Percentiles rank a stretch among this genome's conserved stretches.
phyloP scores from a whole-genome alignment of 2,888 invertebrate species.

The Geophilus truncorum region DNA sequence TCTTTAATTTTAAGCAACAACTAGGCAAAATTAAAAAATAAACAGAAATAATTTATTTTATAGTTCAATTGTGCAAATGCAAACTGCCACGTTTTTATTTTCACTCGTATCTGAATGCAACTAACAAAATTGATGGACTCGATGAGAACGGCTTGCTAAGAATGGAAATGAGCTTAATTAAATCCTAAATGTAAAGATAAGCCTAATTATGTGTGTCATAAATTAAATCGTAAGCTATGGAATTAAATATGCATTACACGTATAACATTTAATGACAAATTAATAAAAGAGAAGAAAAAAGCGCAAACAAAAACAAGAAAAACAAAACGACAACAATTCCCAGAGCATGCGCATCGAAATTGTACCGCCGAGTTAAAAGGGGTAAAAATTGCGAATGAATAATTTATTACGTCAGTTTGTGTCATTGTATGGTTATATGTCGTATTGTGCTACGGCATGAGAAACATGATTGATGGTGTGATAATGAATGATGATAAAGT shows the following conservation, averaged over 20 bases:
- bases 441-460: not conserved
- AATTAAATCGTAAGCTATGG: not conserved
- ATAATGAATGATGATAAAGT: conserved; percentile 25
- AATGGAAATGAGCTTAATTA: conserved; percentile 17
- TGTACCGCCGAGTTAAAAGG: not conserved
- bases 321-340: no score
- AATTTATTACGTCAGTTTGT: conserved; percentile 8
- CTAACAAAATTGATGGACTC: not conserved
- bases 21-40: not conserved
- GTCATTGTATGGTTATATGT: conserved; percentile 8
- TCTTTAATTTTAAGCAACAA: no score
- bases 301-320: not conserved
- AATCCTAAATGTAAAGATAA: conserved; percentile 21
- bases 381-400: conserved; percentile 3
- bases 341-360: not conserved
- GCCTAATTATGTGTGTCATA: not conserved
- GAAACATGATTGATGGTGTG: conserved; percentile 17
- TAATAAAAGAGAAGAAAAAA: not conserved
- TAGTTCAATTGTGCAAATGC: not conserved
- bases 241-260: not conserved
- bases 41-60: not conserved
- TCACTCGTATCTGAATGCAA: not conserved
- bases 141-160: not conserved
- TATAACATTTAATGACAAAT: not conserved
- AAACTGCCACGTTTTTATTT: not conserved